Conservation (phyloP, 2,797 vertebrate genomes). For the Moxostoma hubbsi region DNA sequence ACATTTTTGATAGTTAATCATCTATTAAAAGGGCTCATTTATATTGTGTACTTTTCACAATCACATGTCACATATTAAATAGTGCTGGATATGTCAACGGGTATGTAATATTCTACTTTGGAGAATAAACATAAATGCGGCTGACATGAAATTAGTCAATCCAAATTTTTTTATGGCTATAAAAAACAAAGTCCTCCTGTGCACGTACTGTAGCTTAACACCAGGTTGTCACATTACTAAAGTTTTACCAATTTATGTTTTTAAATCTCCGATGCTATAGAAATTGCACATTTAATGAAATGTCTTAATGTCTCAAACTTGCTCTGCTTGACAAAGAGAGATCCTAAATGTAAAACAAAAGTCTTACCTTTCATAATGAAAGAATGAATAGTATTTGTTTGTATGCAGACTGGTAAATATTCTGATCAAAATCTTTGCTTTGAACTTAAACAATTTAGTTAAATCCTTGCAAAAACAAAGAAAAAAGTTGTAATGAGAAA, state of each 20-base stretch:
- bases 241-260: neutral
- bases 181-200: neutral
- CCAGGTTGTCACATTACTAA: neutral
- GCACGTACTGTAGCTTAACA: neutral
- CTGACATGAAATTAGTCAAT: neutral
- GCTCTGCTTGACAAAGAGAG: neutral
- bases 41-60: constrained; percentile 20
- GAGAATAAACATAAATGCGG: constrained; percentile 38
- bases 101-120: constrained; percentile 19
- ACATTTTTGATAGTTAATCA: constrained; percentile 16
- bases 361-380: neutral
- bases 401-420: neutral
- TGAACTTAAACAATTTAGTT: neutral
- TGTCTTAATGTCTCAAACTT: constrained; percentile 55
- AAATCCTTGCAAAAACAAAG: neutral
- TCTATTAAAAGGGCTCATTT: constrained; percentile 34
- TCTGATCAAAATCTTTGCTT: neutral
- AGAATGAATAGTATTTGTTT: neutral
- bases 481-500: neutral
- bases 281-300: constrained; percentile 39
- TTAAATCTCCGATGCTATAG: neutral
- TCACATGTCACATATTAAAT: neutral
- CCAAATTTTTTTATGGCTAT: neutral
- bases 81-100: constrained; percentile 28
- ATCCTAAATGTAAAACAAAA: neutral